These are phyloP conservation scores for Pseudonaja textilis DNA, from an alignment of 2,113 vertebrate genomes.

Conservation along the genomic window DNA sequence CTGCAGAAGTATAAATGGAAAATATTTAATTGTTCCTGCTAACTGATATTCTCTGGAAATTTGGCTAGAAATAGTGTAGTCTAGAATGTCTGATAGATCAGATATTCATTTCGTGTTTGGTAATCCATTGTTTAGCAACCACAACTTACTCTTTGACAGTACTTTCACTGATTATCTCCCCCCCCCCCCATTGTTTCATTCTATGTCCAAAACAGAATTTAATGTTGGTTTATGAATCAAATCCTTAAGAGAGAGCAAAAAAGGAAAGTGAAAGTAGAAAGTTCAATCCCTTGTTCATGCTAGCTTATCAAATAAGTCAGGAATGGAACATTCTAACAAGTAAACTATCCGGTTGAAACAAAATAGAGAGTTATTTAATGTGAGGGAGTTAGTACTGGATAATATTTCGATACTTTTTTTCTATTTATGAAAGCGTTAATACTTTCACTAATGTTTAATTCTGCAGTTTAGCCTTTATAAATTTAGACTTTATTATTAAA, in stretches of 20 bases:
- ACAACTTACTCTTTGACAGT: background rate
- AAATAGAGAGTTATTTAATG: background rate
- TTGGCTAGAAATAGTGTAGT: background rate
- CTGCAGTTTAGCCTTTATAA: background rate
- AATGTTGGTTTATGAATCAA: background rate
- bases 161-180: background rate
- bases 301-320: background rate
- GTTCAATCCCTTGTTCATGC: background rate
- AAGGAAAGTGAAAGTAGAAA: background rate
- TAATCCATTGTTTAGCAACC: background rate
- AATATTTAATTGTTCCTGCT: slow-evolving; percentile 3
- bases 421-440: background rate
- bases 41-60: slow-evolving; percentile 20
- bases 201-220: background rate
- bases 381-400: background rate
- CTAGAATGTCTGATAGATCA: background rate
- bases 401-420: background rate
- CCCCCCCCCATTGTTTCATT: background rate
- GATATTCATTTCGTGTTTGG: background rate
- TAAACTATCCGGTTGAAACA: background rate
- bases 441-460: background rate
- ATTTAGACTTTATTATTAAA: background rate
- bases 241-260: background rate
- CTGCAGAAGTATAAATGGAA: background rate
- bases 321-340: background rate